Evolutionary conservation across 2,888 invertebrate species (phyloP), one percentile per base, ranked within the genome.

Genomic region (Phaedon cochleariae): DNA sequence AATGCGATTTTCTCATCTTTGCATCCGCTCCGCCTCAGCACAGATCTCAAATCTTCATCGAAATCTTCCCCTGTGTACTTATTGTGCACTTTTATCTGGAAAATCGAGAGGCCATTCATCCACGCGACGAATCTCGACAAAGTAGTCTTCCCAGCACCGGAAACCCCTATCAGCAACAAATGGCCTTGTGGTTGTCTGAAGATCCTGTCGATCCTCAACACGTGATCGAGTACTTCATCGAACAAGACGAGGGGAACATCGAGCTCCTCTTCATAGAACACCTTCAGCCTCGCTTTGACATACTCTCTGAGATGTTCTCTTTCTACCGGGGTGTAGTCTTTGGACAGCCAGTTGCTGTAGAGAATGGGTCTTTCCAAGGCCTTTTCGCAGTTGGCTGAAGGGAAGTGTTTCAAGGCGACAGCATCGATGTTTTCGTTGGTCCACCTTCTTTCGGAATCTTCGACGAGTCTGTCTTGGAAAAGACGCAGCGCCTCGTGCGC

Each of bases 141-240:
- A 9, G 99, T 99, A 0, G 99, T 99, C 86, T 99, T 99, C 73
- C 99, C 99, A 72, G 98, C 97, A 51, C 99, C 99, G 58, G 98
- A 98, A 5, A 98, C 98, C 72, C 99, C 99, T 79, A 99, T 99
- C 6, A 99, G 88, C 76, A 99, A 85, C 74, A 99, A 85, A 85
- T 99, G 99, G 62, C 99, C 99, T 83, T 99, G 98, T 6, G 98
- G 98, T 84, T 99, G 98, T 61, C 99, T 89, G 90, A 99, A 66
- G 80, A 99, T 99, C 80, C 99, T 89, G 87, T 99, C 99, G 81
- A 99, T 99, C 75, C 99, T 90, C 68, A 99, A 85, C 59, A 99
- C 98, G 84, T 99, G 99, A 83, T 99, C 99, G 53, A 99, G 84
- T n/a, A 99, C 98, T 85, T 99, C 98, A 84, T 99, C 98, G 84